phyloP scores from a whole-genome alignment of 2,888 invertebrate species.

The Deladenus siricidicola region DNA sequence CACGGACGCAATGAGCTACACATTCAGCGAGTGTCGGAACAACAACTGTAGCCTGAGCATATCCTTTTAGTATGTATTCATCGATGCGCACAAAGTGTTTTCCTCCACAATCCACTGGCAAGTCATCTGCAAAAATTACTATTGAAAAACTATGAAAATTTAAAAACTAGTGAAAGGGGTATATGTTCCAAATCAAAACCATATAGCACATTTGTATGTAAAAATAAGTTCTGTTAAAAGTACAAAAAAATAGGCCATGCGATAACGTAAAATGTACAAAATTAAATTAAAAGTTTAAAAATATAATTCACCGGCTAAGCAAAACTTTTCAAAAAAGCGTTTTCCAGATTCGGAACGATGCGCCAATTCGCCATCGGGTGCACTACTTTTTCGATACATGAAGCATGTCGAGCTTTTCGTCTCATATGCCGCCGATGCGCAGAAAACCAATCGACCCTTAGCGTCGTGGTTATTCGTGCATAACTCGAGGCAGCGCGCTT shows the following conservation, averaged over 20 bases:
- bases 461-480: constrained; percentile 13
- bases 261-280: neutral
- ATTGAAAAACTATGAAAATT: neutral
- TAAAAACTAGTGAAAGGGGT: neutral
- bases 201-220: no score
- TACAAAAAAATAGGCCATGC: no score
- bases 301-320: constrained; percentile 37
- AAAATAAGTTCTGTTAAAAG: no score
- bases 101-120: constrained; percentile 36
- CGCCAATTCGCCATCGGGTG: constrained; percentile 14
- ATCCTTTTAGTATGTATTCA: constrained; percentile 48
- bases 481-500: constrained; percentile 11
- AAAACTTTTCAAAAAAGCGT: constrained; percentile 50
- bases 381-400: constrained; percentile 9
- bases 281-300: neutral
- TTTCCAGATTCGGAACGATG: constrained; percentile 18
- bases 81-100: constrained; percentile 47
- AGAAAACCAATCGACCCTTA: constrained; percentile 5
- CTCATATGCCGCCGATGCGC: constrained; percentile 13
- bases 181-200: neutral
- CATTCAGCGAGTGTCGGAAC: constrained; percentile 42
- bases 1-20: constrained; percentile 41
- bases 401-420: constrained; percentile 3
- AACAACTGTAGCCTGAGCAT: constrained; percentile 26
- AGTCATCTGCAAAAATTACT: constrained; percentile 29